These are phyloP conservation scores for Cybosia mesomella DNA, from an alignment of 2,888 invertebrate species.

Conservation along the genomic window DNA sequence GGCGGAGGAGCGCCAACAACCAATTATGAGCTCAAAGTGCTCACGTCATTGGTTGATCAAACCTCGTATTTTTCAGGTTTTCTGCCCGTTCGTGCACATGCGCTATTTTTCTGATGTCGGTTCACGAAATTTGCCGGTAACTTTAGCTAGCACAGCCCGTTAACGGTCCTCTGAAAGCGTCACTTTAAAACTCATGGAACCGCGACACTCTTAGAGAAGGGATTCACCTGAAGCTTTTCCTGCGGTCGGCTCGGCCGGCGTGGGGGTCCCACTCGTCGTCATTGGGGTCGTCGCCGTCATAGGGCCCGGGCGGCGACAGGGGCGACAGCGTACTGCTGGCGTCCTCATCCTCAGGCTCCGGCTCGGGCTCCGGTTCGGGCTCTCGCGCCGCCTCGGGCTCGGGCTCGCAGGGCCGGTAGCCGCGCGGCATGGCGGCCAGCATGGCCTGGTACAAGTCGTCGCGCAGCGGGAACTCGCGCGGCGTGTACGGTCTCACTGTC, in stretches of 20 bases:
- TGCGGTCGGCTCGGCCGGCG: slow-evolving; percentile 67
- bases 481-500: slow-evolving; percentile 91
- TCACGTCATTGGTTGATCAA: too few relatives aligned
- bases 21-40: too few relatives aligned
- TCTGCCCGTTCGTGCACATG: too few relatives aligned
- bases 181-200: not conserved
- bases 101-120: not conserved
- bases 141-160: not conserved
- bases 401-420: slow-evolving; percentile 74
- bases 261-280: slow-evolving; percentile 93
- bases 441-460: slow-evolving; percentile 90
- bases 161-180: not conserved
- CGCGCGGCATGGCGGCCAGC: slow-evolving; percentile 90
- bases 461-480: slow-evolving; percentile 90
- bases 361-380: slow-evolving; percentile 32
- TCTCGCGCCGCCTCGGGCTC: slow-evolving; percentile 29
- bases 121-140: not conserved
- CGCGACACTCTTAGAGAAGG: not conserved
- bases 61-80: too few relatives aligned
- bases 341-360: slow-evolving; percentile 33
- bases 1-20: too few relatives aligned
- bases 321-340: slow-evolving; percentile 64
- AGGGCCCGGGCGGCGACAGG: slow-evolving; percentile 58
- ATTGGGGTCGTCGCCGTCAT: slow-evolving; percentile 94
- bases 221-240: slow-evolving; percentile 69